Base-by-base conservation (phyloP, 1,140 invertebrate genomes). In the Drosophila pruinosa region DNA sequence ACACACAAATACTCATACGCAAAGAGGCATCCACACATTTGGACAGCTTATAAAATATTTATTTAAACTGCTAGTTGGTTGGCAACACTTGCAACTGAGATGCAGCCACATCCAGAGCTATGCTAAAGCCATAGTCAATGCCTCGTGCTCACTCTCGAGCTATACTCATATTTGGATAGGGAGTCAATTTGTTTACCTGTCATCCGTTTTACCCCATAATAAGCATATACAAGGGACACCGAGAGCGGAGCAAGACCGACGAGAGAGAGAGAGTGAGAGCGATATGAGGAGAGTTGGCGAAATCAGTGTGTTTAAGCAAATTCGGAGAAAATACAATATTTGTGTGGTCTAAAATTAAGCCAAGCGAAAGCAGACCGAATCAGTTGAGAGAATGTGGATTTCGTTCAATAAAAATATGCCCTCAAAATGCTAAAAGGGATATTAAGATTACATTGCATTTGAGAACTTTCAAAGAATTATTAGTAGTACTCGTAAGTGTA, bases 41-140 rank as follows among this genome's bases (percentile, higher is more conserved):
- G 72, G 45, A 72, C 24, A 62, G 74, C 82, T 76, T 75, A 82
- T 89, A 76, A 68, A 88, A 88, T 88, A 88, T 89, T 88, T 89
- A 82, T 88, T 73, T 50, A 88, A 88, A 88, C 57, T 75, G 68
- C 80, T 85, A 85, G 76, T 69, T 63, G 59, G 63, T 45, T 57
- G 64, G 75, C 63, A 80, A 86, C 68, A 67, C 78, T 81, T 75
- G 74, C 67, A 43, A 34, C 34, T 28, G 34, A 68, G 26, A 21
- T 67, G 57, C 39, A 69, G 41, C 58, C 24, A 15, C 4, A 21
- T n/a, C 12, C 17, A 10, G 6, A 10, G 6, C 2, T 12, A 15
- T 41, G 38, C 14, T 28, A 39, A 39, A 17, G 38, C 22, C 38
- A 39, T 8, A 17, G 38, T 10, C 14, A 39, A 5, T 21, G 15